phyloP scores from a whole-genome alignment of 2,113 vertebrate genomes.

The Brevimyrus niger region DNA sequence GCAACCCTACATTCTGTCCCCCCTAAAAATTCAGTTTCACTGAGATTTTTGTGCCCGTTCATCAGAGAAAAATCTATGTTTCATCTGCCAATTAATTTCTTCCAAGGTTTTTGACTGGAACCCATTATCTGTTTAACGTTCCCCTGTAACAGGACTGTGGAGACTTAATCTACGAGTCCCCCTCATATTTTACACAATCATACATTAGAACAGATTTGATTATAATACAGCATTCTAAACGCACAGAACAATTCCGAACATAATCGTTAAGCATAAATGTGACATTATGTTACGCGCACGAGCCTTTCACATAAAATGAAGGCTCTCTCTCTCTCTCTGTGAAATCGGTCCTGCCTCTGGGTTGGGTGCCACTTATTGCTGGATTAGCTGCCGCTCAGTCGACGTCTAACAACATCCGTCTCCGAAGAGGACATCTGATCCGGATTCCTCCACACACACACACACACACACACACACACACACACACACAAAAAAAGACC shows the following conservation, averaged over 20 bases:
- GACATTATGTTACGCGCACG: background rate
- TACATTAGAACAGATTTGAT: background rate
- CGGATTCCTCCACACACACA: background rate
- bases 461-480: background rate
- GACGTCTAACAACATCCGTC: background rate
- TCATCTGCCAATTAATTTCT: background rate
- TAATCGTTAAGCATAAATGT: background rate
- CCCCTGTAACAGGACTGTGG: background rate
- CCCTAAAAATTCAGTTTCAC: background rate
- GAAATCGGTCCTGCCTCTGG: background rate
- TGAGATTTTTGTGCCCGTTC: background rate
- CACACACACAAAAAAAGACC: background rate
- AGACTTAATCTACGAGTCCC: background rate
- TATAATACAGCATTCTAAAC: background rate
- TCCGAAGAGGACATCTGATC: background rate
- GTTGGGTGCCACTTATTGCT: background rate
- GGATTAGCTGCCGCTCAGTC: background rate
- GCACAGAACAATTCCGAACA: background rate
- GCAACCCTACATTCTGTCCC: background rate
- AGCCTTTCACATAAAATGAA: background rate
- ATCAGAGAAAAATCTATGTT: background rate
- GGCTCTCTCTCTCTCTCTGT: background rate
- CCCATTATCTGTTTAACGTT: background rate
- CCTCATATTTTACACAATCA: background rate
- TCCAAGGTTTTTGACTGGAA: background rate